These are phyloP conservation scores for Spisula subtruncata DNA, from an alignment of 2,888 invertebrate genomes.

Conservation along the genomic window DNA sequence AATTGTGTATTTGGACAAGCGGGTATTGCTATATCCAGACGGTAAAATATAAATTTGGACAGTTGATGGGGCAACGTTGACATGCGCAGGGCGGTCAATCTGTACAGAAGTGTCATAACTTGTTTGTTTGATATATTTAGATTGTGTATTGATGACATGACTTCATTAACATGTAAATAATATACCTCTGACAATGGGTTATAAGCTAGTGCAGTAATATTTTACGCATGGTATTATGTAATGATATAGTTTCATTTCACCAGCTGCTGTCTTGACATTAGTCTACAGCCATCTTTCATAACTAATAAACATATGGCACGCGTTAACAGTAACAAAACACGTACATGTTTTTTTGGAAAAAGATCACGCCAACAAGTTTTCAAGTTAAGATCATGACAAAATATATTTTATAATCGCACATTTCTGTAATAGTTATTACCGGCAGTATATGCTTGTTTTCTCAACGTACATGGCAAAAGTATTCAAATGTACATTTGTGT, in stretches of 20 bases:
- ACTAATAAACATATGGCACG: too few species aligned
- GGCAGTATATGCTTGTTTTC: too few species aligned
- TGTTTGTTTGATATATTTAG: neutral
- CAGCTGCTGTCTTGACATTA: too few species aligned
- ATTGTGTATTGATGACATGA: slow-evolving; percentile 19
- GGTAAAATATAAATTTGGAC: slow-evolving; percentile 12
- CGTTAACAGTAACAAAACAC: too few species aligned
- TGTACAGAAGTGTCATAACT: slow-evolving; percentile 32
- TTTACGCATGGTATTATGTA: neutral
- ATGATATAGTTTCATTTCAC: neutral
- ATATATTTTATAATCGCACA: too few species aligned
- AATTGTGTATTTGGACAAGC: slow-evolving; percentile 17
- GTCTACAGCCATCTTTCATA: too few species aligned
- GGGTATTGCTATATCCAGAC: slow-evolving; percentile 4
- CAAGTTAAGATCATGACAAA: too few species aligned
- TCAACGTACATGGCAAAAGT: too few species aligned
- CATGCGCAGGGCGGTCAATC: neutral
- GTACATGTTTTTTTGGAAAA: too few species aligned
- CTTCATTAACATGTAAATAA: neutral
- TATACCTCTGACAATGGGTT: neutral
- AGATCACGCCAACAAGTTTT: too few species aligned
- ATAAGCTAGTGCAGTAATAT: neutral
- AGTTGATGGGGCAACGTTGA: neutral
- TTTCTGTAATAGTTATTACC: too few species aligned
- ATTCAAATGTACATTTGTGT: too few species aligned